Evolutionary conservation across 2,113 vertebrate species (phyloP).

Genomic region (Ptychochromis oligacanthus): DNA sequence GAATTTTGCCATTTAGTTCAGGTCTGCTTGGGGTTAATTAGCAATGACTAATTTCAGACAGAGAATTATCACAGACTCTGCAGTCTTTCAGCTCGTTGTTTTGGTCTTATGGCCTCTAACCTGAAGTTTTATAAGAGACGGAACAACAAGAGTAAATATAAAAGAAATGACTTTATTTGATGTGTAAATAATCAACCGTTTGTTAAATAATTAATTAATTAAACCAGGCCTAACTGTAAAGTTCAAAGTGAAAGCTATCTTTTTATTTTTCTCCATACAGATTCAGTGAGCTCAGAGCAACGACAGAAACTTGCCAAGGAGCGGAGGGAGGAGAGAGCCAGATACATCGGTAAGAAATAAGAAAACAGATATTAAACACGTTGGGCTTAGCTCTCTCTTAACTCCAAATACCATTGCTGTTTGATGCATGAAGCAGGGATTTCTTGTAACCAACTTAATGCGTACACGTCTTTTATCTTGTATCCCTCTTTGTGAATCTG

Average conservation of each 20-base stretch:
- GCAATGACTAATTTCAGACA: not conserved
- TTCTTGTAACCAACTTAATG: constrained; percentile 5
- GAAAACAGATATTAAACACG: fast-evolving
- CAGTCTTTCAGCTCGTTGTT: not conserved
- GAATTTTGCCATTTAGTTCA: not conserved
- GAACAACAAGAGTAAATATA: not conserved
- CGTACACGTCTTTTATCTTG: not conserved
- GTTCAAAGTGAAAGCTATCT: not conserved
- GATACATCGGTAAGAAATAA: constrained; percentile 88
- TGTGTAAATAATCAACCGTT: fast-evolving
- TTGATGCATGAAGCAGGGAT: constrained; percentile 14
- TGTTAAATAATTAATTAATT: not conserved
- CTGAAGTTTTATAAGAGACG: not conserved
- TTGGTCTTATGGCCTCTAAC: not conserved
- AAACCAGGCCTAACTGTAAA: not conserved
- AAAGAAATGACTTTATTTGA: not conserved
- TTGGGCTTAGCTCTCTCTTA: not conserved
- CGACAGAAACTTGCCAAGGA: constrained; percentile 92
- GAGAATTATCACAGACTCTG: not conserved
- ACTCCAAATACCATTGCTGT: not conserved
- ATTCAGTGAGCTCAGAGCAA: constrained; percentile 90
- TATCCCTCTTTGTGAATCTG: constrained; percentile 8
- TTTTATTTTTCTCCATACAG: constrained; percentile 67
- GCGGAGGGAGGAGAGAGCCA: constrained; percentile 91
- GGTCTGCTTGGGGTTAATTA: not conserved